A percentile compares a stretch with the other conserved stretches of the same genome.
phyloP scores from a whole-genome alignment of 2,888 invertebrate genomes.

The Clostera curtula region DNA sequence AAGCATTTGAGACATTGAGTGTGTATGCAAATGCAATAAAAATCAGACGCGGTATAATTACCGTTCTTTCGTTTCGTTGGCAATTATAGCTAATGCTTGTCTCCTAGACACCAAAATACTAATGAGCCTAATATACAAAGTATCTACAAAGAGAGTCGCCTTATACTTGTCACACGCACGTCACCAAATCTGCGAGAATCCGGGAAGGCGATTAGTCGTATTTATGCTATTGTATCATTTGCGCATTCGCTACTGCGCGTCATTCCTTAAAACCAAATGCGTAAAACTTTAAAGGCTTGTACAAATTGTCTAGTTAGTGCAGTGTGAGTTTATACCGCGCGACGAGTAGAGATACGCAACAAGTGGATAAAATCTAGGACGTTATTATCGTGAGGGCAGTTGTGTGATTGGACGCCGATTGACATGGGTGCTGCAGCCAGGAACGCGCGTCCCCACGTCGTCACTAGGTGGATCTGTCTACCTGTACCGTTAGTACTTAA shows the following conservation, averaged over 20 bases:
- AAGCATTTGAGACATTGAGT: no score
- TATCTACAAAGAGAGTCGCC: no score
- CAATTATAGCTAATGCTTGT: no score
- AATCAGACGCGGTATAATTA: no score
- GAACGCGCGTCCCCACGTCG: constrained; percentile 67
- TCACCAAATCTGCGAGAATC: constrained; percentile 3
- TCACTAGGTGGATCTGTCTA: constrained; percentile 66
- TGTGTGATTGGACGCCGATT: constrained; percentile 46
- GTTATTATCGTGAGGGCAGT: constrained; percentile 48
- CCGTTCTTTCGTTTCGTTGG: no score
- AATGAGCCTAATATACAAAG: no score
- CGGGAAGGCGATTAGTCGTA: background rate
- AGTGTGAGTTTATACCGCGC: constrained; percentile 54
- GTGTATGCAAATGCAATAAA: no score
- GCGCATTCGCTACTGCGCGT: constrained; percentile 30
- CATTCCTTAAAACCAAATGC: constrained; percentile 37
- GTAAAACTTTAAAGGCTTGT: constrained; percentile 40
- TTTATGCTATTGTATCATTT: constrained; percentile 18
- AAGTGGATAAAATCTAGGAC: constrained; percentile 61
- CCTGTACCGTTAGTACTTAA: constrained; percentile 59
- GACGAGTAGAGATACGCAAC: constrained; percentile 53
- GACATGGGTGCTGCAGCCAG: constrained; percentile 69
- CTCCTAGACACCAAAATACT: no score
- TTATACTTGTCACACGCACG: no score
- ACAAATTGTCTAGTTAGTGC: constrained; percentile 50